These are phyloP conservation scores for Oreamnos americanus DNA, from an alignment of 2,113 vertebrate genomes.

Conservation along the genomic window DNA sequence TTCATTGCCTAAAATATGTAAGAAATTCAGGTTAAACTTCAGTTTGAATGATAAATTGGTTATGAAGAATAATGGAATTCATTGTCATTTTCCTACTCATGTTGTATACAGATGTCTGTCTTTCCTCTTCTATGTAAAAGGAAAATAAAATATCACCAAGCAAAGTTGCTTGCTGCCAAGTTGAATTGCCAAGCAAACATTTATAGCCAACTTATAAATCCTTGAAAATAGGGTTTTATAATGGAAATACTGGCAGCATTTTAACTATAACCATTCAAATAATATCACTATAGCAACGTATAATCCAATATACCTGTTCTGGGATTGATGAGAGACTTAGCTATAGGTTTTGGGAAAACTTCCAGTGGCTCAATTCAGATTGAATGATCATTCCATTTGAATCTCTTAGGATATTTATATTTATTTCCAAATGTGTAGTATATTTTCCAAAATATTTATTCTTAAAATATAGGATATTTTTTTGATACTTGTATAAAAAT, in stretches of 20 bases:
- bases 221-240: conserved; percentile 64
- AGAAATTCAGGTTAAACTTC: background rate
- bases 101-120: conserved; percentile 37
- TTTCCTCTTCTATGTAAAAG: background rate
- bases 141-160: background rate
- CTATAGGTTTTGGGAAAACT: conserved; percentile 52
- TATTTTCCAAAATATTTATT: conserved; percentile 69
- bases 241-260: conserved; percentile 70
- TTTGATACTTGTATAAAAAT: conserved; percentile 57
- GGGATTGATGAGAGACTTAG: conserved; percentile 55
- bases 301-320: conserved; percentile 73
- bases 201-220: conserved; percentile 70
- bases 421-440: conserved; percentile 60
- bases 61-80: conserved; percentile 30
- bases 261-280: conserved; percentile 74
- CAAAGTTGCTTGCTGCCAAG: conserved; percentile 32
- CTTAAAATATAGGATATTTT: conserved; percentile 57
- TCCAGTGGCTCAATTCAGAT: conserved; percentile 68
- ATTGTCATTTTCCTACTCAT: background rate
- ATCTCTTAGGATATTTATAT: conserved; percentile 59
- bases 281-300: conserved; percentile 62
- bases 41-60: conserved; percentile 20
- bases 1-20: background rate
- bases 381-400: conserved; percentile 67
- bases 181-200: conserved; percentile 50